phyloP scores from a whole-genome alignment of 2,797 vertebrate genomes.

The Alfaro cultratus region DNA sequence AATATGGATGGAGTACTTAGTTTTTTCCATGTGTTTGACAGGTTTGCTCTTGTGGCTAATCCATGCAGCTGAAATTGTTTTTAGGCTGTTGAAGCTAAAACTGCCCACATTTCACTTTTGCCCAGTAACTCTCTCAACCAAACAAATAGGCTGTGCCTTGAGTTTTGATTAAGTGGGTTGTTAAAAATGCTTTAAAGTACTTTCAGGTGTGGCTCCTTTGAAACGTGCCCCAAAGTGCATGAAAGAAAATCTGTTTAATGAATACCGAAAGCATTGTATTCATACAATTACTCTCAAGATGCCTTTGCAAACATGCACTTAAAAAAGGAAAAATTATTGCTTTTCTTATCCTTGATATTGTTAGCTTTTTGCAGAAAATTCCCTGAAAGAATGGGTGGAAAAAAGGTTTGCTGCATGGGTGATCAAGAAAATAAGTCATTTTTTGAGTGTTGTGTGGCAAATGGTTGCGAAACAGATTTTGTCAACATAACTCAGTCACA shows the following conservation, averaged over 20 bases:
- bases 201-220: constrained; percentile 3
- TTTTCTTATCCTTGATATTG: not conserved
- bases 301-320: constrained; percentile 6
- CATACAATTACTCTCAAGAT: constrained; percentile 11
- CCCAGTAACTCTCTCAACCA: not conserved
- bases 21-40: constrained; percentile 10
- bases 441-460: constrained; percentile 32
- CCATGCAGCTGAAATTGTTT: constrained; percentile 5
- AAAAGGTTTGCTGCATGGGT: constrained; percentile 21
- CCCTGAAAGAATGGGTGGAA: constrained; percentile 5
- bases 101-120: not conserved
- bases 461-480: constrained; percentile 59
- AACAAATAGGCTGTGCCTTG: constrained; percentile 1
- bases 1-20: not conserved
- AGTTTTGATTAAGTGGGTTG: constrained; percentile 19
- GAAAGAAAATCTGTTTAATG: constrained; percentile 5
- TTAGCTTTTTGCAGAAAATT: constrained; percentile 8
- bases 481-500: constrained; percentile 52
- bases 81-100: constrained; percentile 10
- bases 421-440: constrained; percentile 28
- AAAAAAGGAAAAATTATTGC: constrained; percentile 7
- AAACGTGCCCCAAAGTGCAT: not conserved
- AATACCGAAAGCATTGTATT: constrained; percentile 8
- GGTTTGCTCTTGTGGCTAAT: not conserved
- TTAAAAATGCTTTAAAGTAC: constrained; percentile 7